Evolutionary conservation across 2,888 invertebrate species (phyloP).

Genomic region (Apomyelois bistriatella): DNA sequence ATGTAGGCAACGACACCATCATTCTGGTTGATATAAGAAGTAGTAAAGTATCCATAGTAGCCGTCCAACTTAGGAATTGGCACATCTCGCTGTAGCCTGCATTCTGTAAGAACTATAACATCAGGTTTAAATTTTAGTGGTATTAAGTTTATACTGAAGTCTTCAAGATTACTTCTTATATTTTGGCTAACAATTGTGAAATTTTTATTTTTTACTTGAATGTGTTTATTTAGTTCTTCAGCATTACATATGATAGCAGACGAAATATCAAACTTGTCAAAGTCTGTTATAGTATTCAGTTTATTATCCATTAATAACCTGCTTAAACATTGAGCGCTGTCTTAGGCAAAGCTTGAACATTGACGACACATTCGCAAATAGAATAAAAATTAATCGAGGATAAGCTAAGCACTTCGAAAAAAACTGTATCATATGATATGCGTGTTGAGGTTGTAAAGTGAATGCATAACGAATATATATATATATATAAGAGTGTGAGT

Average conservation of each 20-base stretch:
- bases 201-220: not conserved
- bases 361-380: too few species aligned
- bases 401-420: too few species aligned
- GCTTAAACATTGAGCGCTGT: not conserved
- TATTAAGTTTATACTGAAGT: not conserved
- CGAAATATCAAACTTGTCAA: not conserved
- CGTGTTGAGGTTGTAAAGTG: too few species aligned
- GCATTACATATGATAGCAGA: not conserved
- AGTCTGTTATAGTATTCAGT: not conserved
- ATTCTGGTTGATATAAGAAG: not conserved
- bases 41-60: not conserved
- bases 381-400: too few species aligned
- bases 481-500: too few species aligned
- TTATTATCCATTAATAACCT: not conserved
- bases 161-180: not conserved
- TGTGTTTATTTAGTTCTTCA: not conserved
- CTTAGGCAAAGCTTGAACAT: too few species aligned
- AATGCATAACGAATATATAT: too few species aligned
- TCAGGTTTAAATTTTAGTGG: not conserved
- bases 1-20: not conserved
- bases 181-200: not conserved
- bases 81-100: not conserved
- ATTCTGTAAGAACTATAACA: not conserved
- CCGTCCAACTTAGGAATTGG: not conserved
- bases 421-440: too few species aligned